Percentiles rank a stretch among this genome's conserved stretches.
phyloP scores from a whole-genome alignment of 2,113 vertebrate genomes.

The Oxygymnocypris stewartii region DNA sequence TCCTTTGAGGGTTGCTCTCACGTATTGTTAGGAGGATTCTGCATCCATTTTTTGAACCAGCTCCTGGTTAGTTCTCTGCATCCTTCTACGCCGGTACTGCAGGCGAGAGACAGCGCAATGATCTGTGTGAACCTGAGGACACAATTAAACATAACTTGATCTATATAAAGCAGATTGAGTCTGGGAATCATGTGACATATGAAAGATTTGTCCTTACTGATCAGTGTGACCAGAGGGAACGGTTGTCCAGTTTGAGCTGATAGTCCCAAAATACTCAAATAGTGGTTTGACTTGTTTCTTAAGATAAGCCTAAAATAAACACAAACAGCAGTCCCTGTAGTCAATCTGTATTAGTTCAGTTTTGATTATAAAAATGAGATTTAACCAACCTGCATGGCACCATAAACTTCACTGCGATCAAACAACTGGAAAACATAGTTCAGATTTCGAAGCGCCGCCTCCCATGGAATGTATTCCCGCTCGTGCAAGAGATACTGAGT shows the following conservation, averaged over 20 bases:
- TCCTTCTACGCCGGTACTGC: constrained; percentile 64
- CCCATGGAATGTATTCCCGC: constrained; percentile 84
- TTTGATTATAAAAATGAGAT: background rate
- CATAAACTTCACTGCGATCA: constrained; percentile 82
- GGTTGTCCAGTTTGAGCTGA: constrained; percentile 66
- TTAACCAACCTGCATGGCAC: constrained; percentile 80
- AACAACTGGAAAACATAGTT: constrained; percentile 84
- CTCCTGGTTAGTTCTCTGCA: constrained; percentile 63
- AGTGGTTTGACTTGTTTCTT: constrained; percentile 80
- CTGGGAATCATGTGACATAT: background rate
- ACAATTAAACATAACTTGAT: background rate
- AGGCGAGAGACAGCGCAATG: constrained; percentile 81
- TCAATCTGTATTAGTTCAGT: background rate
- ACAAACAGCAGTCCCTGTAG: background rate
- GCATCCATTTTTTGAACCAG: constrained; percentile 72
- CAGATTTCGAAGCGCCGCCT: constrained; percentile 78
- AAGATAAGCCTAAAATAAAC: constrained; percentile 78
- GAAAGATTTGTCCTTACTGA: constrained; percentile 77
- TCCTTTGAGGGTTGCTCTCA: constrained; percentile 68
- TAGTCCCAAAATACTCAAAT: constrained; percentile 66
- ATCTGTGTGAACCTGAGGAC: constrained; percentile 83
- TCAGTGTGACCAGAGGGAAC: constrained; percentile 70
- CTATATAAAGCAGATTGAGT: background rate
- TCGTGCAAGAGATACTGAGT: constrained; percentile 80
- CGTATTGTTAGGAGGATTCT: constrained; percentile 53